phyloP scores from a whole-genome alignment of 1,140 invertebrate species.

The Zaprionus gabonicus region DNA sequence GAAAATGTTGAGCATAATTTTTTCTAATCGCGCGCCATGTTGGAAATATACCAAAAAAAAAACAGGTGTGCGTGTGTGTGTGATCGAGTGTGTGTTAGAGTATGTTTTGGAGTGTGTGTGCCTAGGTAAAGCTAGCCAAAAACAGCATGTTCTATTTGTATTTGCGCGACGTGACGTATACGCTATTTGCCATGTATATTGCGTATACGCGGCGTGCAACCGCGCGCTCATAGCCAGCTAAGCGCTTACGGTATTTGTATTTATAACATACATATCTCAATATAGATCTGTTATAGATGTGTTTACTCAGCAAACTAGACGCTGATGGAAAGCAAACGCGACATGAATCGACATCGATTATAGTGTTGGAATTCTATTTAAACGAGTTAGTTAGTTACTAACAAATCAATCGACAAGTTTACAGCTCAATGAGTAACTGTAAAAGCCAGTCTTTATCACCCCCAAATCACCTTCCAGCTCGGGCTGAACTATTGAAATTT shows the following conservation, averaged over 20 bases:
- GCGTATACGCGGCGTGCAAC: conserved; percentile 46
- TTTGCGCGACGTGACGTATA: conserved; percentile 78
- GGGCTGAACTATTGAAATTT: background rate
- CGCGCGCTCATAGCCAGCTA: conserved; percentile 22
- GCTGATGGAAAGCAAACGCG: background rate
- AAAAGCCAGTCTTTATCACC: background rate
- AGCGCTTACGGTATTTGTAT: conserved; percentile 47
- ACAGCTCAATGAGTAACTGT: background rate
- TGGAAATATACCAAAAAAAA: conserved; percentile 8
- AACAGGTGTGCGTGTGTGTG: background rate
- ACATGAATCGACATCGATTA: background rate
- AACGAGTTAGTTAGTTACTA: background rate
- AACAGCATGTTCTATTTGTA: conserved; percentile 53
- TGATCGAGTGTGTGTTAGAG: conserved; percentile 6
- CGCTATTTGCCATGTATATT: conserved; percentile 61
- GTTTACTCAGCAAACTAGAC: background rate
- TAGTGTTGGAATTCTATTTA: background rate
- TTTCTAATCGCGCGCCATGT: conserved; percentile 65
- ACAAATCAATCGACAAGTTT: background rate
- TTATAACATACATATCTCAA: conserved; percentile 12
- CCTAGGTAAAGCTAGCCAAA: background rate
- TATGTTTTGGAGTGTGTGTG: conserved; percentile 9
- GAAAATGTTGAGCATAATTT: conserved; percentile 81
- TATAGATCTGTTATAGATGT: background rate
- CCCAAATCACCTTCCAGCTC: background rate